Conservation (phyloP, 1,140 invertebrate species). For the Megathymus violae region DNA sequence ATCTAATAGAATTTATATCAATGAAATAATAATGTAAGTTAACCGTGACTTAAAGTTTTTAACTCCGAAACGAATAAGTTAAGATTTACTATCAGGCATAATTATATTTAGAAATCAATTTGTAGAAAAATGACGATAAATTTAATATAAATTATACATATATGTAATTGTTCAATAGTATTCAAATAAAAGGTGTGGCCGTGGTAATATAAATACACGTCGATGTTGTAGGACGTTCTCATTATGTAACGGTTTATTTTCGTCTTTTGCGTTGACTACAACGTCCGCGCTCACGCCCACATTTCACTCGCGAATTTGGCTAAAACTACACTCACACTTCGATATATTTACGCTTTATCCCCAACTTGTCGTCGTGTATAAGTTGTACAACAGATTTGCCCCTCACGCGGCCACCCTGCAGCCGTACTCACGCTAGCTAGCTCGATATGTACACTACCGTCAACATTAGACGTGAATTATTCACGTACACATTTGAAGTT, state of each 20-base stretch:
- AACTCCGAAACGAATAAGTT: too few relatives aligned
- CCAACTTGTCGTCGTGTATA: constrained; percentile 59
- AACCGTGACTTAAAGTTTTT: too few relatives aligned
- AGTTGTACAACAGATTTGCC: constrained; percentile 40
- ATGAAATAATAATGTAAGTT: neutral
- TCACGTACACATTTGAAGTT: constrained; percentile 13
- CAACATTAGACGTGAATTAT: constrained; percentile 24
- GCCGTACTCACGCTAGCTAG: too few relatives aligned
- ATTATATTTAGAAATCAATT: too few relatives aligned
- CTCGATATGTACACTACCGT: too few relatives aligned
- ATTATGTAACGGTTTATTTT: constrained; percentile 37
- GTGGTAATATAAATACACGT: too few relatives aligned
- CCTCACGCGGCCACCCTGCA: constrained; percentile 29
- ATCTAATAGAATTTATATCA: neutral
- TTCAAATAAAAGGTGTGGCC: too few relatives aligned
- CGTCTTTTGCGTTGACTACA: constrained; percentile 45
- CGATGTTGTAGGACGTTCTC: too few relatives aligned
- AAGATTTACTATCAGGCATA: too few relatives aligned
- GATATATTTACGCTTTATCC: constrained; percentile 70
- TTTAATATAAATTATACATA: too few relatives aligned
- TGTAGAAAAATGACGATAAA: too few relatives aligned
- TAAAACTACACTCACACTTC: constrained; percentile 73
- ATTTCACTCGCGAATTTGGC: constrained; percentile 64
- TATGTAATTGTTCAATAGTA: too few relatives aligned
- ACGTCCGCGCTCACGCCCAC: constrained; percentile 58